Evolutionary conservation across 1,140 invertebrate species (phyloP).

Genomic region (Sipha flava): DNA sequence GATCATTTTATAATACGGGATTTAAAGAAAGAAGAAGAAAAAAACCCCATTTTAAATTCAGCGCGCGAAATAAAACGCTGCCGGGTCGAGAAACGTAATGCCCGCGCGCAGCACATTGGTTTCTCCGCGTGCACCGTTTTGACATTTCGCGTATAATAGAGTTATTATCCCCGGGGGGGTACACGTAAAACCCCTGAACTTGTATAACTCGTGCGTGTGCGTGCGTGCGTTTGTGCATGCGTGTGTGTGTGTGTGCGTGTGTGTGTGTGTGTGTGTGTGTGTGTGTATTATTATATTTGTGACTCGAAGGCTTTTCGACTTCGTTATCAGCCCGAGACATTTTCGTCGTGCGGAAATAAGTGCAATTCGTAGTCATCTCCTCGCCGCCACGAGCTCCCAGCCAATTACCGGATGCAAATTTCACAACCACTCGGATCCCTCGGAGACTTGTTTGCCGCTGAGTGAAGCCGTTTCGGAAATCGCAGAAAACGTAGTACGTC

Average conservation of each 20-base stretch:
- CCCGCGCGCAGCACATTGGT: not conserved
- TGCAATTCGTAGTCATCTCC: slow-evolving; percentile 9
- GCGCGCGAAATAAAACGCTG: not conserved
- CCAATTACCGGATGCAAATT: slow-evolving; percentile 22
- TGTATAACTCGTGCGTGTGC: too few relatives aligned
- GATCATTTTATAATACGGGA: not conserved
- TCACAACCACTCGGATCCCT: not conserved
- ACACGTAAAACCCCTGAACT: not conserved
- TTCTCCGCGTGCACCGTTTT: not conserved
- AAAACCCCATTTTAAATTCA: not conserved
- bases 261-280: too few relatives aligned
- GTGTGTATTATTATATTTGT: not conserved
- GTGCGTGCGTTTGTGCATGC: too few relatives aligned
- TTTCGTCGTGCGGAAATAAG: not conserved
- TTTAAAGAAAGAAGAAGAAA: not conserved
- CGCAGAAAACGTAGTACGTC: not conserved
- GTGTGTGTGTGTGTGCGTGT: too few relatives aligned
- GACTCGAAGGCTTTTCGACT: not conserved
- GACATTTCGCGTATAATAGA: not conserved
- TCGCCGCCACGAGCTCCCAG: not conserved
- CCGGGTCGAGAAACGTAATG: not conserved
- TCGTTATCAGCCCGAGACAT: not conserved
- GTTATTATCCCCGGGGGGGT: slow-evolving; percentile 1
- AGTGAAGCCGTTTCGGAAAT: not conserved
- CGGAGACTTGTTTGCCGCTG: not conserved